Evolutionary conservation across 1,140 invertebrate species (phyloP).

Genomic region (Lordiphosa mommai): DNA sequence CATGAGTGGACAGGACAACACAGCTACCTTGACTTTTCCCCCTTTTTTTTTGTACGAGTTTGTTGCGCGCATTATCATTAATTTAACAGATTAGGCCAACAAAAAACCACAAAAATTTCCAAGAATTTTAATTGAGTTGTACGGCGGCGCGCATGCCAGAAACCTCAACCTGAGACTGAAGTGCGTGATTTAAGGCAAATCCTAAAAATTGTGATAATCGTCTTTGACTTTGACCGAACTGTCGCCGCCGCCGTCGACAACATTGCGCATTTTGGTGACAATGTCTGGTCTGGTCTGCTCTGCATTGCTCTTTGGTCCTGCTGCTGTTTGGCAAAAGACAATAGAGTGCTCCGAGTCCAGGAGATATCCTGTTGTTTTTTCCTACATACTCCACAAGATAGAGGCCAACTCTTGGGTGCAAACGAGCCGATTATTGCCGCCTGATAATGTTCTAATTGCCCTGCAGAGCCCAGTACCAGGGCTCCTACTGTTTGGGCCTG

Average conservation of each 20-base stretch:
- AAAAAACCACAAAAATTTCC: conserved; percentile 58
- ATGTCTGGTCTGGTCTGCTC: conserved; percentile 2
- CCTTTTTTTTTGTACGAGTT: conserved; percentile 44
- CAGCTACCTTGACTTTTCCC: background rate
- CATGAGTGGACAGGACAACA: background rate
- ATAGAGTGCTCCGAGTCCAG: background rate
- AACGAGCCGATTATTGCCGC: conserved; percentile 74
- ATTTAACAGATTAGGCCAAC: conserved; percentile 62
- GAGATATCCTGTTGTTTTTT: conserved; percentile 37
- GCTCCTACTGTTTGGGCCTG: background rate
- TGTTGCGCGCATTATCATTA: conserved; percentile 69
- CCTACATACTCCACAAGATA: conserved; percentile 17
- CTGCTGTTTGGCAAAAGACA: conserved; percentile 5
- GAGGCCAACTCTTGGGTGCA: conserved; percentile 54
- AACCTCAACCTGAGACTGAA: conserved; percentile 3
- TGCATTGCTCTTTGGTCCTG: background rate
- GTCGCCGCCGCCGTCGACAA: conserved; percentile 31
- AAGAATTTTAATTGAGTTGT: conserved; percentile 74
- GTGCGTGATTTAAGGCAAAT: conserved; percentile 71
- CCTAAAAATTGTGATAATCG: conserved; percentile 73
- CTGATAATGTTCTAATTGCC: conserved; percentile 75
- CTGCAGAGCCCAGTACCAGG: conserved; percentile 32
- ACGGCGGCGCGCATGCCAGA: conserved; percentile 21
- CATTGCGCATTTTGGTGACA: background rate
- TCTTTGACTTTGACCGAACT: conserved; percentile 55